Base-by-base conservation (phyloP, 64 coral and sea anemone species). In the Pocillopora damicornis region DNA sequence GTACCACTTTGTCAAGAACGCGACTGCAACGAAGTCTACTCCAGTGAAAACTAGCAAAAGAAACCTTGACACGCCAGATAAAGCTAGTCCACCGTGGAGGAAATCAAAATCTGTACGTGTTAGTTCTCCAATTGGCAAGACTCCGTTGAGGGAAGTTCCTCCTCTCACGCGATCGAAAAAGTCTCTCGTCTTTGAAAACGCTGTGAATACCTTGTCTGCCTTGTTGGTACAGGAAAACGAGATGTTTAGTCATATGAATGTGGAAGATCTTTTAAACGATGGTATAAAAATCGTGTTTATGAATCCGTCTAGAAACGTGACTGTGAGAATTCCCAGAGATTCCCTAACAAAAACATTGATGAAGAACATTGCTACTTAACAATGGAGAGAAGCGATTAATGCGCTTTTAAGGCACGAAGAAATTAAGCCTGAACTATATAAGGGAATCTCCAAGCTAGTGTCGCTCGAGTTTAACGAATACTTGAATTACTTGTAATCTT, bases 381-480 rank as follows among this genome's bases (percentile, higher is more conserved):
- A 76, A 57, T 84, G 89, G 80, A 72, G 63, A 13, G 72, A 80
- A 34, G 80, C 73, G 64, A 75, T 80, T 5, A 90, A 83, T 36
- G 37, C 62, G 13, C 36, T 83, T 63, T 26, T 84, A 59, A 81
- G 76, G 26, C 89, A 90, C 73, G 82, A 78, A 68, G 82, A 86
- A 78, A 75, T 91, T 76, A 17, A 17, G 34, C 7, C 71, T 0
- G 72, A 87, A 75, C 16, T 76, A 4, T 57, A 37, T 11, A 7
- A 61, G 56, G 72, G 23, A 61, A 75, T 87, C 23, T 13, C 11
- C 15, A 15, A 30, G 30, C 30, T 30, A 30, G 30, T 87, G 16
- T 74, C 66, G 16, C 59, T 75, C 11, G 85, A 75, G 51, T 87
- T 76, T 30, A 6, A 75, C 38, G 69, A 75, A 61, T 87, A 87